Evolutionary conservation across 2,888 invertebrate species (phyloP), one percentile per base, ranked within the genome.

Genomic region (Aspidapion aeneum): DNA sequence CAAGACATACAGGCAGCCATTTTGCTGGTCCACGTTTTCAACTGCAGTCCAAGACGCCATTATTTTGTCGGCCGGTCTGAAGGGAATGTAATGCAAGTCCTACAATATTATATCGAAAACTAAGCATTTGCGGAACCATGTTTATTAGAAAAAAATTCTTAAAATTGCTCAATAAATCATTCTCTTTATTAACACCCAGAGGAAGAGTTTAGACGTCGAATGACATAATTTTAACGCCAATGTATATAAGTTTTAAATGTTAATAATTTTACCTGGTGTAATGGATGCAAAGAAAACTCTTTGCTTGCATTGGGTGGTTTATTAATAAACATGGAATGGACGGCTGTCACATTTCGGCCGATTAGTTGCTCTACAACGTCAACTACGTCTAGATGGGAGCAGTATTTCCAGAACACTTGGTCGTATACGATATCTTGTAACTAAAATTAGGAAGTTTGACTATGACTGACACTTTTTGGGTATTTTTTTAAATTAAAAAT

Each of bases 41-140:
- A 95, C 87, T 0, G 95, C 94, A 0, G 95, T 95, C 95, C 95
- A 96, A 0, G 90, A 82, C n/a, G 91, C 93, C 0, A 91, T 87
- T 62, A 95, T 90, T 66, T 83, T 82, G 68, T 93, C 85, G 0
- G 89, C 89, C 0, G 94, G 94, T 20, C 94, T 86, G 78, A 94
- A 90, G 7, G 94, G 93, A 77, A 95, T 94, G 79, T 94, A 95
- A 77, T 90, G 90, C 22, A 94, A 78, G 77, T 95, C 95, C 87
- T 94, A 84, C 66, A 74, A 69, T n/a, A n/a, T n/a, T n/a, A n/a
- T n/a, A n/a, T n/a, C n/a, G n/a, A n/a, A n/a, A n/a, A n/a, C n/a
- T n/a, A n/a, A n/a, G n/a, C n/a, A n/a, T n/a, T n/a, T n/a, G n/a
- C n/a, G n/a, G n/a, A n/a, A n/a, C n/a, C n/a, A n/a, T n/a, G n/a